A percentile compares a stretch with the other conserved stretches of the same genome.
Evolutionary conservation across 2,797 vertebrate genomes (phyloP).

Genomic region (Aulostomus chinensis): DNA sequence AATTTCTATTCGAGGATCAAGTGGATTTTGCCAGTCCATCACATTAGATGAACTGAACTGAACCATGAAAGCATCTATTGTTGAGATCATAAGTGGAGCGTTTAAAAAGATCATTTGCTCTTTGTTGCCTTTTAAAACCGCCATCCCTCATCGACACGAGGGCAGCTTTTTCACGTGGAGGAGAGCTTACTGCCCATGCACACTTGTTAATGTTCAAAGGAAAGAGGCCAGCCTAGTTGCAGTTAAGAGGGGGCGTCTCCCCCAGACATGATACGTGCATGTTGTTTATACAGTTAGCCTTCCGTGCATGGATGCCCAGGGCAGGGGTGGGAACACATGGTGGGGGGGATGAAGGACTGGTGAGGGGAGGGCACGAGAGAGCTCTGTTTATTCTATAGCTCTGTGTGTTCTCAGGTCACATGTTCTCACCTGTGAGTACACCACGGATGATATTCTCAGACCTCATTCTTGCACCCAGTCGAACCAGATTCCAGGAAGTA

Average conservation of each 20-base stretch:
- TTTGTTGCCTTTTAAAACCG: neutral
- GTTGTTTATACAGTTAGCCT: constrained; percentile 27
- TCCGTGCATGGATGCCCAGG: constrained; percentile 16
- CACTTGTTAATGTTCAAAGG: constrained; percentile 46
- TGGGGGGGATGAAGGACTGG: constrained; percentile 9
- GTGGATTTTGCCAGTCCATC: neutral
- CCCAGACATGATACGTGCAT: constrained; percentile 15
- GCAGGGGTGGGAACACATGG: constrained; percentile 37
- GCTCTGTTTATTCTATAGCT: constrained; percentile 41
- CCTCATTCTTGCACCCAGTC: constrained; percentile 24
- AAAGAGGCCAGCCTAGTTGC: constrained; percentile 8
- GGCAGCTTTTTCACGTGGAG: constrained; percentile 56
- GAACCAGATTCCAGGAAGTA: constrained; percentile 55
- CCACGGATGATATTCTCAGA: constrained; percentile 28
- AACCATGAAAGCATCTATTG: neutral
- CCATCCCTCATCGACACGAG: constrained; percentile 21
- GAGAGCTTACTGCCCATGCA: constrained; percentile 34
- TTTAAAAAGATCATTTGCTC: constrained; percentile 8
- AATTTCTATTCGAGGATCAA: constrained; percentile 8
- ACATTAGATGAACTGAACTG: neutral
- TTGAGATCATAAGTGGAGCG: neutral
- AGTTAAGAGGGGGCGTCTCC: constrained; percentile 8
- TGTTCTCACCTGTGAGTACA: constrained; percentile 62
- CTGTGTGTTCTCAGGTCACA: constrained; percentile 60
- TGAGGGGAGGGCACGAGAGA: constrained; percentile 17